Conservation (phyloP, 1,140 invertebrate genomes). For the Ganaspis sp. region DNA sequence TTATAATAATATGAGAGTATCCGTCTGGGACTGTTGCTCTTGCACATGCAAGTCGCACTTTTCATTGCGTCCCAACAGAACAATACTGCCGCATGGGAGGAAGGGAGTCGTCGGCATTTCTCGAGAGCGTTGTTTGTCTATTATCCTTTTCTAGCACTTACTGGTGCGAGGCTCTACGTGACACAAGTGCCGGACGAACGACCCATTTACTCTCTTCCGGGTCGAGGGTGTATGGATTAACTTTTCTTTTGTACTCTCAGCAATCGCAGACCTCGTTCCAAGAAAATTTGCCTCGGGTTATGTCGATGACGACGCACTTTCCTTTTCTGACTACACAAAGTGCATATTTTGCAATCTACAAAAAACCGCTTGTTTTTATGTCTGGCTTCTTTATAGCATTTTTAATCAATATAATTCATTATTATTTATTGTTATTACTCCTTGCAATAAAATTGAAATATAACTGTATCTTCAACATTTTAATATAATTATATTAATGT, state of each 20-base stretch:
- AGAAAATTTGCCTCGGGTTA: background rate
- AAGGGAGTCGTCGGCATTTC: background rate
- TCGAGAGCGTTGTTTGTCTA: background rate
- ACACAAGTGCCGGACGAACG: constrained; percentile 5
- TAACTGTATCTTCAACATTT: too few relatives aligned
- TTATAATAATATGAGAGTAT: constrained; percentile 29
- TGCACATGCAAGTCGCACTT: background rate
- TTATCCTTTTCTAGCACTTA: constrained; percentile 18
- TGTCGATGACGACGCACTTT: background rate
- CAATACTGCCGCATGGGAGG: background rate
- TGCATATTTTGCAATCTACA: background rate
- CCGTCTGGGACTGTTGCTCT: background rate
- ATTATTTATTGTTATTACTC: background rate
- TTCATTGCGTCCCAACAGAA: background rate
- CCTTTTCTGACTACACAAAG: background rate
- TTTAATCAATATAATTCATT: background rate
- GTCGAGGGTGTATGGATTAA: background rate
- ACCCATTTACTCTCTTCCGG: constrained; percentile 2
- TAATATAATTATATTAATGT: too few relatives aligned
- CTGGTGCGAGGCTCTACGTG: background rate
- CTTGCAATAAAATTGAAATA: too few relatives aligned
- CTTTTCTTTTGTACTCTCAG: background rate
- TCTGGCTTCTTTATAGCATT: background rate
- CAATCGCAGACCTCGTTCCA: background rate
- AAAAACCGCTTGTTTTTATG: too few relatives aligned